Evolutionary conservation across 2,888 invertebrate genomes (phyloP).

Genomic region (Autographa gamma): DNA sequence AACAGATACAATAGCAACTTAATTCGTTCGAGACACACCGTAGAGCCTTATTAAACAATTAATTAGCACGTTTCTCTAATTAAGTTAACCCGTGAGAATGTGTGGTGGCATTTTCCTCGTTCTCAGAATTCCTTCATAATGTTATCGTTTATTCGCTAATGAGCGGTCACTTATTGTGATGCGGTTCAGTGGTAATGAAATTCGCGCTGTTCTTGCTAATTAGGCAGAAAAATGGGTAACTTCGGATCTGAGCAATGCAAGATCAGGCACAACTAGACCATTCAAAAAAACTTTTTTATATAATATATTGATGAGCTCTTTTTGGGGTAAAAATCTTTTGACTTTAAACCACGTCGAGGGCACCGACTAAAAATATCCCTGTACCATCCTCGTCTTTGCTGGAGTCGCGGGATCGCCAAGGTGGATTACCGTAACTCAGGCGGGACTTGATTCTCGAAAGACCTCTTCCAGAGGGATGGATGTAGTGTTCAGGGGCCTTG

Average conservation of each 20-base stretch:
- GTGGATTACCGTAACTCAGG: too few relatives aligned
- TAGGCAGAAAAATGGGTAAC: background rate
- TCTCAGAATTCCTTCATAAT: background rate
- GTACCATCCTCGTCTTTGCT: too few relatives aligned
- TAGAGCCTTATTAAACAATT: slow-evolving; percentile 1
- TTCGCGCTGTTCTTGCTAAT: background rate
- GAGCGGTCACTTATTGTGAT: background rate
- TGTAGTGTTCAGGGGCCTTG: too few relatives aligned
- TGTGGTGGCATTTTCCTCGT: background rate
- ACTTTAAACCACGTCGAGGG: too few relatives aligned
- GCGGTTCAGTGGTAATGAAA: background rate
- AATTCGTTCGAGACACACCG: background rate
- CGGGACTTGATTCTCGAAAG: too few relatives aligned
- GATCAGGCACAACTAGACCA: background rate
- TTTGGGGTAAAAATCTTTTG: too few relatives aligned
- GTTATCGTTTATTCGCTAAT: background rate
- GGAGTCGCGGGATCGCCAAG: too few relatives aligned
- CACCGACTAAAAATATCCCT: too few relatives aligned
- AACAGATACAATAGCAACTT: background rate
- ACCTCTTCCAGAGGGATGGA: too few relatives aligned
- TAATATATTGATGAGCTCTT: too few relatives aligned
- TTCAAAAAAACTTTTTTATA: too few relatives aligned
- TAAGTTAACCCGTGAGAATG: slow-evolving; percentile 2
- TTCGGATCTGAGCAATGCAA: background rate
- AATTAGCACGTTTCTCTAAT: slow-evolving; percentile 5